Evolutionary conservation across 1,140 invertebrate species (phyloP).

Genomic region (Gyrodactylus bullatarudis): DNA sequence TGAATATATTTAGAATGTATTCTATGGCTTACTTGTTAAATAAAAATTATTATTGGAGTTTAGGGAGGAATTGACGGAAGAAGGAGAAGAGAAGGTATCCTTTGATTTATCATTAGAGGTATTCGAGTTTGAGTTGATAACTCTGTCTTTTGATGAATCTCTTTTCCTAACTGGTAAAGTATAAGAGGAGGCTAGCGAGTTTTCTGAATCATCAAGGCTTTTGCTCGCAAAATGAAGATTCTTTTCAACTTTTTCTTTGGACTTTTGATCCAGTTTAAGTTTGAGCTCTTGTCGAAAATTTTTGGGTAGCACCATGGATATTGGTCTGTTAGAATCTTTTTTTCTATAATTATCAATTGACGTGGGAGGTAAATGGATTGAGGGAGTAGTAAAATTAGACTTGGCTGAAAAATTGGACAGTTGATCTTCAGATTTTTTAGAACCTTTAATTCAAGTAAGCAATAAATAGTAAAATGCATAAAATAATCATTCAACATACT

Average conservation of each 20-base stretch:
- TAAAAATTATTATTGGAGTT: too few relatives aligned
- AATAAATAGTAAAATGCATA: not conserved
- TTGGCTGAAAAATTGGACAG: too few relatives aligned
- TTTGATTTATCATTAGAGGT: too few relatives aligned
- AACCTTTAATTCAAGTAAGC: not conserved
- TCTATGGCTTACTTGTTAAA: too few relatives aligned
- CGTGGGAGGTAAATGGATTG: too few relatives aligned
- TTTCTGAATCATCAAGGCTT: not conserved
- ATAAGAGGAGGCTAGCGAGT: not conserved
- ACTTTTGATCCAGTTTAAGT: not conserved
- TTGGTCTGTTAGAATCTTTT: not conserved
- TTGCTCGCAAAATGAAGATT: not conserved
- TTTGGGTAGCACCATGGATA: not conserved
- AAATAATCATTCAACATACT: not conserved
- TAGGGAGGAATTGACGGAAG: too few relatives aligned
- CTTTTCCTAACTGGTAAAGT: not conserved
- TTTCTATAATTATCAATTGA: too few relatives aligned
- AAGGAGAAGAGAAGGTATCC: too few relatives aligned
- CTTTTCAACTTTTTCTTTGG: not conserved
- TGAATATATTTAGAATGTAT: too few relatives aligned
- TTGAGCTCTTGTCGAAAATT: not conserved
- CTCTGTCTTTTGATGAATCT: too few relatives aligned
- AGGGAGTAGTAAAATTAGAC: too few relatives aligned
- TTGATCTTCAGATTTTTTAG: not conserved
- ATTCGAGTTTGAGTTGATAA: too few relatives aligned